Conservation (phyloP, 2,888 invertebrate genomes). For the Dynastes hyllus region DNA sequence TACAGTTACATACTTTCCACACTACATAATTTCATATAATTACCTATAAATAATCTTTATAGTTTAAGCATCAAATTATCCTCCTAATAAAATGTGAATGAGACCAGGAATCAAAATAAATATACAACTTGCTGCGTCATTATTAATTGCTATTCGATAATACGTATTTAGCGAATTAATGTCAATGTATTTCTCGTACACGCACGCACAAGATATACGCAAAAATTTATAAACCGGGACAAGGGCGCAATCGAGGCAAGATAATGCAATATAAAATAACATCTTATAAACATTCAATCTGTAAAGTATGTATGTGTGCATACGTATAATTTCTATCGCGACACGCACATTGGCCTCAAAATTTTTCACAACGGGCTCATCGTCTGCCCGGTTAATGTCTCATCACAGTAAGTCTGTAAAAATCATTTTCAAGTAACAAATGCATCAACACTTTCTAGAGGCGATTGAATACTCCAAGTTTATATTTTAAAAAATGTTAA, state of each 20-base stretch:
- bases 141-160: slow-evolving; percentile 23
- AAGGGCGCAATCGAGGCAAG: slow-evolving; percentile 60
- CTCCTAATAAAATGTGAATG: no score
- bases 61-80: no score
- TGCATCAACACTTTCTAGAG: no score
- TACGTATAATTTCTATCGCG: slow-evolving; percentile 38
- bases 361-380: no score
- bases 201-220: slow-evolving; percentile 50
- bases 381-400: no score
- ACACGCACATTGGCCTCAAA: slow-evolving; percentile 33
- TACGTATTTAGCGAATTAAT: slow-evolving; percentile 58
- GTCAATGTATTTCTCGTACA: slow-evolving; percentile 66
- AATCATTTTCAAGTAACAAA: no score
- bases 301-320: slow-evolving; percentile 32
- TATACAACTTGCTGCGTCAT: not conserved
- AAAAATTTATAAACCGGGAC: slow-evolving; percentile 65
- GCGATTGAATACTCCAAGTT: no score
- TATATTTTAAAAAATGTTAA: no score
- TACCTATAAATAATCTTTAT: no score
- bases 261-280: slow-evolving; percentile 51
- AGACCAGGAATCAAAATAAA: not conserved
- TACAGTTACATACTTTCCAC: no score
- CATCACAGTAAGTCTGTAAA: no score
- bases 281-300: slow-evolving; percentile 49
- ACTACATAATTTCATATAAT: no score